A percentile compares a stretch with the other conserved stretches of the same genome.
phyloP scores from a whole-genome alignment of 2,888 invertebrate species.

The Pollenia labialis region DNA sequence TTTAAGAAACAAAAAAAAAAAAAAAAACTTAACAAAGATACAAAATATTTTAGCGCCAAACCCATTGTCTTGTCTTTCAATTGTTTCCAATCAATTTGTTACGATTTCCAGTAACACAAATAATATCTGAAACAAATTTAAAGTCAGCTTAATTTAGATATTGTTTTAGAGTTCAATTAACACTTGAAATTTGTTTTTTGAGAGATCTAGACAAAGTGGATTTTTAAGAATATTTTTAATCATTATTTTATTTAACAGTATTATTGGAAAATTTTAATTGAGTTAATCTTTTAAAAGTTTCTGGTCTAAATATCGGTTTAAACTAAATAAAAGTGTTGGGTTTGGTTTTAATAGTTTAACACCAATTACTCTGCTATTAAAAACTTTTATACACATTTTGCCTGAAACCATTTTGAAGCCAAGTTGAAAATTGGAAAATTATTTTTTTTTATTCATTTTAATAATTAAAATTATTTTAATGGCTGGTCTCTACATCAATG shows the following conservation, averaged over 20 bases:
- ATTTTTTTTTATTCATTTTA: slow-evolving; percentile 17
- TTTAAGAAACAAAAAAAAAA: background rate
- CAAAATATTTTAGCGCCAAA: slow-evolving; percentile 53
- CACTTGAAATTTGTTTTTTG: slow-evolving; percentile 14
- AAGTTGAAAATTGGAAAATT: background rate
- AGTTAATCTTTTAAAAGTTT: no score
- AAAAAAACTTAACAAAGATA: background rate
- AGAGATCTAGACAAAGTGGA: no score
- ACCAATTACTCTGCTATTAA: background rate
- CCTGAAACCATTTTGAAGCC: background rate
- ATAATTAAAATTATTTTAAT: slow-evolving; percentile 30
- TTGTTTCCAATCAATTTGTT: slow-evolving; percentile 57
- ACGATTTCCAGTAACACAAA: slow-evolving; percentile 21
- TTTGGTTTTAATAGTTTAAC: background rate
- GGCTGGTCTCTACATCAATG: slow-evolving; percentile 6
- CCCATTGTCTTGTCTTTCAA: slow-evolving; percentile 29
- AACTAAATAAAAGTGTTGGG: background rate
- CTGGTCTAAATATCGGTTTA: no score
- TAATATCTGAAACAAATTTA: background rate
- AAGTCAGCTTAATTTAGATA: slow-evolving; percentile 29
- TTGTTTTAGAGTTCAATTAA: slow-evolving; percentile 23
- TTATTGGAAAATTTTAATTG: no score
- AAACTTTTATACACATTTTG: background rate
- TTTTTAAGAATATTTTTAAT: no score
- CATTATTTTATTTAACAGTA: no score